Evolutionary conservation across 2,888 invertebrate genomes (phyloP), one percentile per base, ranked within the genome.

Genomic region (Lysandra coridon): DNA sequence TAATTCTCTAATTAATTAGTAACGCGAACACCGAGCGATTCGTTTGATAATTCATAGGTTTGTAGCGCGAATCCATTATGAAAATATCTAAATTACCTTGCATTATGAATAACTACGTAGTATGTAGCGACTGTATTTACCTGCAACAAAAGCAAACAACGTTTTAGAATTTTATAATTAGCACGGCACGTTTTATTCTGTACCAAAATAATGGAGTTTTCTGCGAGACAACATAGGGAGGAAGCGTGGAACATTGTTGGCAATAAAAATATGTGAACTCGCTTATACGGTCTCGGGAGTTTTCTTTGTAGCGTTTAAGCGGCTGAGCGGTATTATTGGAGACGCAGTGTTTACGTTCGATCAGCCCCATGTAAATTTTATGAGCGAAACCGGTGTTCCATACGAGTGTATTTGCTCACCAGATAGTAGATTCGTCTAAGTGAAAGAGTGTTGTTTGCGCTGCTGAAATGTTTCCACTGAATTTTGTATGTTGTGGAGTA

Each of bases 261-360:
- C 57, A 79, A 60, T 79, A 79, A 60, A 74, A 74, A 75, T 79
- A 79, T 49, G 57, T 40, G 17, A 69, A 73, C 62, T 40, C 7
- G 75, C 62, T 62, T n/a, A 73, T 53, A 73, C 49, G 64, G 23
- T 53, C 64, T 64, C 4, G 62, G 81, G 78, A 87, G 86, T 88
- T 89, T 88, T 89, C 86, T 87, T 88, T 86, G 84, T 84, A 84
- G 85, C 86, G 85, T 85, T 85, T 85, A 84, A 85, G 86, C 86
- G 85, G 84, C 82, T 75, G 78, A 82, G 84, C 82, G 82, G 81
- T 91, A 88, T 90, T 90, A 86, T 90, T 87, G 78, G 87, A 88
- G 86, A 84, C 84, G 83, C 84, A 86, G 81, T 91, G 92, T 92
- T 92, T 90, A 85, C 84, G 81, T 91, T 91, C 88, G 87, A 91